phyloP scores from a whole-genome alignment of 2,113 vertebrate species.

The human region DNA sequence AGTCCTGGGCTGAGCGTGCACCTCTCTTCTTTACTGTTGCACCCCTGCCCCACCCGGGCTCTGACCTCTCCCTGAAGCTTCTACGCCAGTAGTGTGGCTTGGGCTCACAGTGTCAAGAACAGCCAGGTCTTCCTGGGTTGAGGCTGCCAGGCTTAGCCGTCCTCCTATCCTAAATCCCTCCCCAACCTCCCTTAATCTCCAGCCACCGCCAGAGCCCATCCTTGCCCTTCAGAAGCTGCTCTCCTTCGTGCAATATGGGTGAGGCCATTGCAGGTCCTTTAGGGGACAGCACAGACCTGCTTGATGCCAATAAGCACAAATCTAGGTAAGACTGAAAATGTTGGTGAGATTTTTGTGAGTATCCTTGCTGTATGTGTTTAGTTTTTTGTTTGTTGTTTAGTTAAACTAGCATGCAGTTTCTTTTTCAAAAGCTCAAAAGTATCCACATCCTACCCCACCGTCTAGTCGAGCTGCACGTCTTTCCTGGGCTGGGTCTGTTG shows the following conservation, averaged over 20 bases:
- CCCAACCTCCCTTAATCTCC: not conserved
- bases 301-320: not conserved
- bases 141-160: accelerated
- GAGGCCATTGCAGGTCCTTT: not conserved
- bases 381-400: not conserved
- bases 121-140: accelerated
- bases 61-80: not conserved
- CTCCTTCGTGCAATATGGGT: accelerated
- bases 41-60: not conserved
- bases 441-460: not conserved
- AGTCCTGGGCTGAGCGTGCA: not conserved
- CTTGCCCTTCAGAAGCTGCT: not conserved
- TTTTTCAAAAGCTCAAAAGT: not conserved
- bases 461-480: accelerated
- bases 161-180: not conserved
- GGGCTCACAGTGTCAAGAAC: not conserved
- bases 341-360: not conserved
- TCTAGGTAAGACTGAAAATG: not conserved
- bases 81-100: not conserved
- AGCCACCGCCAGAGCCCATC: accelerated
- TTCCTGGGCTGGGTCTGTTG: not conserved
- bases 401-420: not conserved
- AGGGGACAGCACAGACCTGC: accelerated
- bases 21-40: not conserved
- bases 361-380: not conserved